A percentile compares a stretch with the other conserved stretches of the same genome.
Conservation (phyloP, 2,113 vertebrate species). For the Otus sunia region DNA sequence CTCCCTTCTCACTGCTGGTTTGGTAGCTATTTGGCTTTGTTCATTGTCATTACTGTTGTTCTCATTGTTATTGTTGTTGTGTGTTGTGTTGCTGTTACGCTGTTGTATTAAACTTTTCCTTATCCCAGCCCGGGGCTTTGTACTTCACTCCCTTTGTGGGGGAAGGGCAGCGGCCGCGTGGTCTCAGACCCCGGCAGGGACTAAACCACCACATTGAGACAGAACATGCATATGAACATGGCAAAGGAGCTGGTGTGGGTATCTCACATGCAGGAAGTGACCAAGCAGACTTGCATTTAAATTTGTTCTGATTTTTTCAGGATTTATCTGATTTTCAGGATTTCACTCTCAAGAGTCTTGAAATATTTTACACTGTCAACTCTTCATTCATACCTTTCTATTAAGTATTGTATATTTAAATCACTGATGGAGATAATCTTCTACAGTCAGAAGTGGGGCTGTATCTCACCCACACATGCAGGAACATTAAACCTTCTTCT, state of each 20-base stretch:
- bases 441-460: neutral
- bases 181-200: no score
- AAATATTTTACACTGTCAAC: neutral
- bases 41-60: no score
- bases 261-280: neutral
- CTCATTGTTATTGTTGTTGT: no score
- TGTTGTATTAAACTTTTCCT: no score
- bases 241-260: rapidly evolving
- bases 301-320: neutral
- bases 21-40: no score
- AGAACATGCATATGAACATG: neutral
- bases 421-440: neutral
- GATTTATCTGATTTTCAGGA: neutral
- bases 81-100: no score
- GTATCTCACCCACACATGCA: neutral
- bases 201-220: no score
- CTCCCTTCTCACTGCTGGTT: no score
- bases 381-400: neutral
- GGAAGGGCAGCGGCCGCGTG: no score
- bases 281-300: neutral
- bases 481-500: neutral
- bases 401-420: neutral
- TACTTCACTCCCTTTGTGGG: no score
- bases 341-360: neutral
- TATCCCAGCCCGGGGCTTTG: no score